Base-by-base conservation (phyloP, 2,113 vertebrate genomes). In the Columba livia region DNA sequence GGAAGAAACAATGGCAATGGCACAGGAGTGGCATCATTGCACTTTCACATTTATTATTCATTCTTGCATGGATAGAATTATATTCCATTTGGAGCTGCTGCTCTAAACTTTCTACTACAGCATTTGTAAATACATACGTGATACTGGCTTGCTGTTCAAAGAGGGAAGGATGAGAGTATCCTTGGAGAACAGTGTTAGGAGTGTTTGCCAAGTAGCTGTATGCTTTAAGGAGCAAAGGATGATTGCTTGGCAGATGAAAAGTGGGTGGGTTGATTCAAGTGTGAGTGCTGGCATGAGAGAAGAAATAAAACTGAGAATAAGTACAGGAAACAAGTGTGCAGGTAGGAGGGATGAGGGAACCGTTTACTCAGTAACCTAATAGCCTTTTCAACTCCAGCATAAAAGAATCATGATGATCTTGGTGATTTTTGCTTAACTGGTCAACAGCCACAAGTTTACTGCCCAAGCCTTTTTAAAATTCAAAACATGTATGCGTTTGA, bases 221-320 rank as follows among this genome's bases (percentile, higher is more conserved):
- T 38, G 60, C 81, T 96, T 75, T 62, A 56, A 85, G 88, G 66
- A 84, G 61, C 36, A 70, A 58, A 4, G 15, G 57, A 71, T 93
- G 89, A 85, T 90, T 77, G 51, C 83, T 65, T 88, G 70, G 88
- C 94, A 97, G 89, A 94, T 96, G 96, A 88, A 60, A 95, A 95
- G 94, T 95, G 93, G 94, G 96, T 91, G 91, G 80, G 75, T 81
- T 96, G 90, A 92, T 89, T 85, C 13, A 73, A 91, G 73, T 87
- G 87, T 85, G 89, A 92, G 86, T 89, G 85, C 72, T 92, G 84
- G 65, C 75, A 79, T 16, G 74, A 93, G 94, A 86, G 77, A 92
- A 96, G 80, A 93, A 70, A 87, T 70, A 85, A 95, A 96, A 56
- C 79, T 94, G 95, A 89, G 83, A 95, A 61, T 79, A 90, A 95